Base-by-base conservation (phyloP, 2,888 invertebrate species). In the Stegophylla sp. region DNA sequence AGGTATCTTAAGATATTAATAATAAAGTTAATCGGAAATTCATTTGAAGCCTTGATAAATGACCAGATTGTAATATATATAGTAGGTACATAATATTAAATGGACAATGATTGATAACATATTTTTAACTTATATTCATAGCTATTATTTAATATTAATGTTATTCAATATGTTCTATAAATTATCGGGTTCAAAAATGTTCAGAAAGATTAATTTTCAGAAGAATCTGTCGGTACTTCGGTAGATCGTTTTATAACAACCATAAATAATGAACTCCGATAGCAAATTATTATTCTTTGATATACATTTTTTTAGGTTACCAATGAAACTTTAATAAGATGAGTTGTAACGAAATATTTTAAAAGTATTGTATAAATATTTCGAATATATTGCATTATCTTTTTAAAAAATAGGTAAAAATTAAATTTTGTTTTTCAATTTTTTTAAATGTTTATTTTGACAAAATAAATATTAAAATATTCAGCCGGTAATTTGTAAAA, bases 161-260 rank as follows among this genome's bases (percentile, higher is more conserved):
- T 56, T 72, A 72, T 56, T 72, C 23, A 41, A 72, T 61, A 74
- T 61, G 17, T 61, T 73, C 26, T 43, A 61, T 61, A 73, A 26
- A 61, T 61, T 28, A 74, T 61, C 15, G 15, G 23, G 51, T 51
- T 64, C 4, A 34, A 64, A 63, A 48, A 51, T 64, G 23, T 64
- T 64, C 17, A 12, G 23, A 75, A 75, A 48, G 34, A 63, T 74
- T 41, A 53, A 51, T 64, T 64, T 75, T 41, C 23, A 23, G 1
- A 41, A 23, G 48, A n/a, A 73, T 45, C n/a, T 51, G 20, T 48
- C 63, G 20, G 72, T 59, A 53, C 53, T 20, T 20, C 9, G 20
- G 20, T 53, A 23, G 12, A 41, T 59, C 43, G 26, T 17, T 28
- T 17, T 23, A 53, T 34, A 63, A 61, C 3, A 45, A 15, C 10